Base-by-base conservation (phyloP, 1,140 invertebrate species). In the Pseudachorutes palmiensis region DNA sequence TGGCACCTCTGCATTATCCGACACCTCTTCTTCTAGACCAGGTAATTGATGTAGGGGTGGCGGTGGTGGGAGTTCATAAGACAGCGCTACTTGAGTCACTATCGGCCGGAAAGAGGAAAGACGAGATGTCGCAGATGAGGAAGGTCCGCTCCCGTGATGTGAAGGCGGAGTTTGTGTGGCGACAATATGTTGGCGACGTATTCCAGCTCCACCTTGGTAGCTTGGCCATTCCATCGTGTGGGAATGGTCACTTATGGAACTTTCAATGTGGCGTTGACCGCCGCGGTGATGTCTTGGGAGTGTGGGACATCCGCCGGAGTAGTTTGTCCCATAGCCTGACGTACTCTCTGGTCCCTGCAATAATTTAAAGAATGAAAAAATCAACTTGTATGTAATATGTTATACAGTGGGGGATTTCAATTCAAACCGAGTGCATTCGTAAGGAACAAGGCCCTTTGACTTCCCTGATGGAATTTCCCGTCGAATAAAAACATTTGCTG, bases 161-260 rank as follows among this genome's bases (percentile, higher is more conserved):
- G 57, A 33, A 19, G 31, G 57, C 12, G 16, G 61, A 2, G 61
- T 63, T 12, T 63, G 61, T 2, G n/a, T 36, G 3, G 30, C 32
- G 26, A 61, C 29, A 26, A 32, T 30, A 3, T 63, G 62, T 30
- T 64, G 65, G 26, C 70, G 51, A 28, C 70, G 49, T n/a, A 16
- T 22, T 22, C 68, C 60, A 0, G 66, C 66, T 1, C 58, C 63
- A 57, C 72, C 72, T 66, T 71, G 69, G 57, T 73, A 73, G 36
- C 64, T 68, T 22, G 72, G 72, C 69, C 72, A 73, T 48, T 73
- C 72, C 63, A 73, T 65, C 3, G 67, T 68, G 57, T 65, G 59
- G 16, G 62, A 31, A 26, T 55, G 60, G 58, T 68, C 30, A 51
- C 26, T 48, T 49, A 55, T 5, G 51, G 51, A 55, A 26, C 51